A percentile compares a stretch with the other conserved stretches of the same genome.
Conservation (phyloP, 2,113 vertebrate genomes). For the Odontesthes bonariensis region DNA sequence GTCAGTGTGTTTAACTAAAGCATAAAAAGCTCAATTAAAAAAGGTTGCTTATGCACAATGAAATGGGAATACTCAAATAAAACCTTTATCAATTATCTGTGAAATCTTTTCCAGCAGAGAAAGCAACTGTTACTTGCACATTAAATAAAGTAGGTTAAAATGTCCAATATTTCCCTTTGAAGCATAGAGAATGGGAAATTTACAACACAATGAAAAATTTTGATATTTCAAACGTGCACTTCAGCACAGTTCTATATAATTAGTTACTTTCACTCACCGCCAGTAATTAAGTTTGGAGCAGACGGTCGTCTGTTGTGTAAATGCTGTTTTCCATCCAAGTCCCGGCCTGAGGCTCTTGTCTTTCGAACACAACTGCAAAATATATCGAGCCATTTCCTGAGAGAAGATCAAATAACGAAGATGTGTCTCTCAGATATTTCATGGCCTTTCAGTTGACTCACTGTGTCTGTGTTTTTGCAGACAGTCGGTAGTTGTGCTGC, state of each 20-base stretch:
- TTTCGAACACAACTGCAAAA: constrained; percentile 40
- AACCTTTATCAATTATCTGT: no score
- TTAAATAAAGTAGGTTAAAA: background rate
- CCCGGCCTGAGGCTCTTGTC: constrained; percentile 53
- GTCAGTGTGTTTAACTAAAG: no score
- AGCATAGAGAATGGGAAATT: background rate
- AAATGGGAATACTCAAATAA: no score
- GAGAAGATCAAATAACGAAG: constrained; percentile 63
- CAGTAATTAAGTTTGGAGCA: constrained; percentile 49
- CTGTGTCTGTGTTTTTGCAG: constrained; percentile 18
- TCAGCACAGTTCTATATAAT: constrained; percentile 13
- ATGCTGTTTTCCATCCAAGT: constrained; percentile 46
- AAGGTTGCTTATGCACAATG: no score
- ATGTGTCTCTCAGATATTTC: constrained; percentile 52
- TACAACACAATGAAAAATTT: background rate
- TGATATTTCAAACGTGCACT: constrained; percentile 6
- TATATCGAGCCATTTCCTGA: constrained; percentile 56
- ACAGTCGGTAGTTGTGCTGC: background rate
- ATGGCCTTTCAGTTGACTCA: constrained; percentile 41
- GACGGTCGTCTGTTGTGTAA: constrained; percentile 54
- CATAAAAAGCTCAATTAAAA: no score
- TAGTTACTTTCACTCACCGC: constrained; percentile 34
- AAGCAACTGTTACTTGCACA: no score
- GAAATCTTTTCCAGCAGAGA: no score
- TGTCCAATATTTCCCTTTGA: background rate